Conservation (phyloP, 2,888 invertebrate genomes). For the Cheilosia impressa region DNA sequence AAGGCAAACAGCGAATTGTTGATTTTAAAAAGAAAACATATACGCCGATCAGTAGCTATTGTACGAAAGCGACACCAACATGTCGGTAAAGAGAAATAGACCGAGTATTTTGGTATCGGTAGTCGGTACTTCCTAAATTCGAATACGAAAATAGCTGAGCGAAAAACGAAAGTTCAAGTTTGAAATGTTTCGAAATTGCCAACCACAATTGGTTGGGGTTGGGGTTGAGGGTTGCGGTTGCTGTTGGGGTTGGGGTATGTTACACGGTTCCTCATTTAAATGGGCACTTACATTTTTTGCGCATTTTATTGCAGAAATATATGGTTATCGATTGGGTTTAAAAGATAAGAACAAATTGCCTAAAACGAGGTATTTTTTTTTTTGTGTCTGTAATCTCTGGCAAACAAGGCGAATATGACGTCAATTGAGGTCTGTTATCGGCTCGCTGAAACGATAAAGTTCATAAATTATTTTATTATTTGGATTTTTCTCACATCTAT, state of each 20-base stretch:
- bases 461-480: constrained; percentile 50
- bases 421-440: constrained; percentile 42
- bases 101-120: neutral
- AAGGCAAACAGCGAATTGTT: neutral
- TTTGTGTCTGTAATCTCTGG: constrained; percentile 26
- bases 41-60: neutral
- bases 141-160: constrained; percentile 27
- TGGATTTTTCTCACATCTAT: constrained; percentile 9
- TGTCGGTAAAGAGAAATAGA: neutral
- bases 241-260: neutral
- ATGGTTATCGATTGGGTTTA: constrained; percentile 52
- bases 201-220: neutral
- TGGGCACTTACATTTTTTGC: neutral
- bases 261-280: neutral
- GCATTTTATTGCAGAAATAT: constrained; percentile 12
- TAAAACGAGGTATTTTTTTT: constrained; percentile 16
- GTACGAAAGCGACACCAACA: neutral
- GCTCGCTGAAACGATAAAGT: constrained; percentile 37
- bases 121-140: constrained; percentile 17
- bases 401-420: constrained; percentile 38
- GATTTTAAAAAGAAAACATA: neutral
- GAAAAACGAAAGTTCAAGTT: constrained; percentile 53
- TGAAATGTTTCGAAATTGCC: neutral
- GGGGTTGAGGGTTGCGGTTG: too few species aligned
- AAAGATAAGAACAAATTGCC: constrained; percentile 40